Evolutionary conservation across 2,797 vertebrate genomes (phyloP).

Genomic region (Poeciliopsis gracilis): DNA sequence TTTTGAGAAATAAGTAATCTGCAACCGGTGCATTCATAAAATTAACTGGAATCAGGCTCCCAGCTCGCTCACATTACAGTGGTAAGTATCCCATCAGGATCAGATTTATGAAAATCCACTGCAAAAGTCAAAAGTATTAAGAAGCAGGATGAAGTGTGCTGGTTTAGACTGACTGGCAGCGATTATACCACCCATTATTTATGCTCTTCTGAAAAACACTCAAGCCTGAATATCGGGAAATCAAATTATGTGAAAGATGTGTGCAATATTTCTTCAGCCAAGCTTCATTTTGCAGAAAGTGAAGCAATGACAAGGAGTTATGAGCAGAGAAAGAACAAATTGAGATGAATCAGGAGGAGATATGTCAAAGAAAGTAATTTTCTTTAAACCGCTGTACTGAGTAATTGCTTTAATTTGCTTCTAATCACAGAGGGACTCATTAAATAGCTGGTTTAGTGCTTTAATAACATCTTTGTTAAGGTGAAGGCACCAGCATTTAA

Average conservation of each 20-base stretch:
- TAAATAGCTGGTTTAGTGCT: slow-evolving; percentile 6
- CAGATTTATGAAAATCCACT: not conserved
- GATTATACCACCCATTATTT: slow-evolving; percentile 34
- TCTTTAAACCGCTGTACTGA: not conserved
- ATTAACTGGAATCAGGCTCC: slow-evolving; percentile 14
- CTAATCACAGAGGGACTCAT: slow-evolving; percentile 5
- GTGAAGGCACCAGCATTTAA: not conserved
- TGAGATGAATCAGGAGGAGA: not conserved
- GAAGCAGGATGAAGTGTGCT: not conserved
- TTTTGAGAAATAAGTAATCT: slow-evolving; percentile 35
- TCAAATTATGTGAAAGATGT: slow-evolving; percentile 7
- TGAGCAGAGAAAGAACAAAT: slow-evolving; percentile 18
- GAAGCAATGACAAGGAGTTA: not conserved
- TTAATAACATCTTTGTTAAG: not conserved
- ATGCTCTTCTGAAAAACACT: slow-evolving; percentile 23
- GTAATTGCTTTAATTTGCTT: slow-evolving; percentile 5
- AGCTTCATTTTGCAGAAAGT: not conserved
- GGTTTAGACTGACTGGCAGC: slow-evolving; percentile 3
- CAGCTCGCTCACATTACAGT: slow-evolving; percentile 1
- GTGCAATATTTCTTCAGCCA: slow-evolving; percentile 2
- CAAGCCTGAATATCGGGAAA: slow-evolving; percentile 13
- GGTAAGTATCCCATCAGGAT: slow-evolving; percentile 4
- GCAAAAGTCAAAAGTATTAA: not conserved
- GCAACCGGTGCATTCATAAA: slow-evolving; percentile 8
- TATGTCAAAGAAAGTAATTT: not conserved